Percentiles rank a stretch among this genome's conserved stretches.
phyloP scores from a whole-genome alignment of 92 coral and sea anemone species.

The Epizoanthus fatuus region DNA sequence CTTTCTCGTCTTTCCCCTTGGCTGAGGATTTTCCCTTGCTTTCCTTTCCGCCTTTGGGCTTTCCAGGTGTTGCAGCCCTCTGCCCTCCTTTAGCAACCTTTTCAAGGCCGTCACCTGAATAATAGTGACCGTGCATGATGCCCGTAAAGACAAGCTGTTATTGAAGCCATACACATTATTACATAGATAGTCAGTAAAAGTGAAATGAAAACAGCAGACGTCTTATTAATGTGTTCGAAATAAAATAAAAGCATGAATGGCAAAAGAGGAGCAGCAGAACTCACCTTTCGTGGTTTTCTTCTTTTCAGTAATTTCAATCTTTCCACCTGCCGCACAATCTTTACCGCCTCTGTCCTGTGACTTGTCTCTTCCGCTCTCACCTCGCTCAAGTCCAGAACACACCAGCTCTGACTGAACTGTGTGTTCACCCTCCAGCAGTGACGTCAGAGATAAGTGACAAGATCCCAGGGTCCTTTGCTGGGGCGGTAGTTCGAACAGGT shows the following conservation, averaged over 20 bases:
- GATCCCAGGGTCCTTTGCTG: conserved; percentile 85
- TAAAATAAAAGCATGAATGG: not conserved
- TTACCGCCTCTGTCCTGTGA: conserved; percentile 43
- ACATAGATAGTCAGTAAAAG: too few relatives aligned
- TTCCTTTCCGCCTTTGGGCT: conserved; percentile 69
- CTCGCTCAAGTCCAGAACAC: conserved; percentile 70
- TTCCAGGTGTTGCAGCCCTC: conserved; percentile 75
- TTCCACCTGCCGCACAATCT: conserved; percentile 36
- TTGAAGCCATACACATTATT: too few relatives aligned
- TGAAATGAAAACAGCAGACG: too few relatives aligned
- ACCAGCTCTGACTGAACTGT: conserved; percentile 68
- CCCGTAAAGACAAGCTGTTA: too few relatives aligned
- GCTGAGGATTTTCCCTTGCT: conserved; percentile 72
- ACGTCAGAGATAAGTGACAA: conserved; percentile 73
- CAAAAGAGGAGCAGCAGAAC: not conserved
- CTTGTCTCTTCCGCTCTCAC: conserved; percentile 41
- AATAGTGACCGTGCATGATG: not conserved
- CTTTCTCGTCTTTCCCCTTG: conserved; percentile 74
- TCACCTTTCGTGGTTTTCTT: conserved; percentile 83
- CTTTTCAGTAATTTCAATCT: conserved; percentile 76
- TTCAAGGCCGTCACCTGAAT: conserved; percentile 69
- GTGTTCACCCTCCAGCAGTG: conserved; percentile 89
- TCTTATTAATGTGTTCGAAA: not conserved
- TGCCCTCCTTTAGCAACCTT: conserved; percentile 74
- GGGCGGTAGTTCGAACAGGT: conserved; percentile 92